Conservation (phyloP, 2,888 invertebrate genomes). For the Drosophila percnosoma region DNA sequence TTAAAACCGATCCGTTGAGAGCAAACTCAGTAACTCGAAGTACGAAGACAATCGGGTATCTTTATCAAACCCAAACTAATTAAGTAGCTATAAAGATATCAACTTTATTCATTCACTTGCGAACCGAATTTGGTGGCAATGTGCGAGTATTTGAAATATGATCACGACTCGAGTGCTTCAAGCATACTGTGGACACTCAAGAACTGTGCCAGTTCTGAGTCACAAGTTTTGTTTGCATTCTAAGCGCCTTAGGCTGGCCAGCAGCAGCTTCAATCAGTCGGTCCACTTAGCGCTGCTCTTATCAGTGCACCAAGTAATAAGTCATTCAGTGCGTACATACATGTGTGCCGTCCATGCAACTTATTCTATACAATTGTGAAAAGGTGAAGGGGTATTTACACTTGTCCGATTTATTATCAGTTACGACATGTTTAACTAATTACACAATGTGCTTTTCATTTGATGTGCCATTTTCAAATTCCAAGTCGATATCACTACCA, state of each 20-base stretch:
- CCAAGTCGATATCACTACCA: slow-evolving; percentile 4
- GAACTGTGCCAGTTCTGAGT: slow-evolving; percentile 2
- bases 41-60: not conserved
- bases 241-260: slow-evolving; percentile 1
- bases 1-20: slow-evolving; percentile 2
- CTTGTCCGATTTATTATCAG: slow-evolving; percentile 7
- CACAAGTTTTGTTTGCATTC: not conserved
- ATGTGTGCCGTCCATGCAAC: slow-evolving; percentile 30
- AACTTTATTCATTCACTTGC: not conserved
- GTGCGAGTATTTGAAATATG: not conserved
- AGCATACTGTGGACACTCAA: not conserved
- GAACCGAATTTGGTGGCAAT: not conserved
- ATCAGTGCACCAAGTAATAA: slow-evolving; percentile 43
- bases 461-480: slow-evolving; percentile 4
- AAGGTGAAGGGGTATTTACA: slow-evolving; percentile 13
- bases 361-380: slow-evolving; percentile 10
- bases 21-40: slow-evolving; percentile 14
- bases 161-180: not conserved
- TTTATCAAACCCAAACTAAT: not conserved
- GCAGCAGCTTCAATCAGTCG: slow-evolving; percentile 1
- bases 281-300: slow-evolving; percentile 47
- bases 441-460: slow-evolving; percentile 28
- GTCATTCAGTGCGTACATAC: slow-evolving; percentile 15
- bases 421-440: slow-evolving; percentile 46
- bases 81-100: not conserved